These are phyloP conservation scores for Rotaria socialis DNA, from an alignment of 2,888 invertebrate species.

Conservation along the genomic window DNA sequence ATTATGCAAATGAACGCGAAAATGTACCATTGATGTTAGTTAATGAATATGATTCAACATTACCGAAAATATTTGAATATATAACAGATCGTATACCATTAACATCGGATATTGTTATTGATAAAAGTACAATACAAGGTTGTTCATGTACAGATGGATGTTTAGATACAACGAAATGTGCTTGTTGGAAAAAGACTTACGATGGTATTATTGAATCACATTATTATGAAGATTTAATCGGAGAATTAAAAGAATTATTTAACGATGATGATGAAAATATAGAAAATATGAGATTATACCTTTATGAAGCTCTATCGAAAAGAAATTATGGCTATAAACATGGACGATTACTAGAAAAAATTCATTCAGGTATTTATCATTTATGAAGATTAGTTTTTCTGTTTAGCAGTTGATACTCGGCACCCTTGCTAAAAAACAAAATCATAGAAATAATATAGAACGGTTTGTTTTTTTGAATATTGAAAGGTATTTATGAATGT, in stretches of 20 bases:
- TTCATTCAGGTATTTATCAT: neutral
- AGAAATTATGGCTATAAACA: slow-evolving; percentile 9
- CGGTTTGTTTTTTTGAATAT: no score
- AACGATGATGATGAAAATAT: neutral
- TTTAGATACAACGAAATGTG: slow-evolving; percentile 78
- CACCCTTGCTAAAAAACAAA: no score
- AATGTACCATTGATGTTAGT: slow-evolving; percentile 82
- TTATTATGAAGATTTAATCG: slow-evolving; percentile 36
- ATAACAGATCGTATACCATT: slow-evolving; percentile 78
- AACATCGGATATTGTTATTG: slow-evolving; percentile 63
- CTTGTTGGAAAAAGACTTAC: slow-evolving; percentile 81
- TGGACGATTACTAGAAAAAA: slow-evolving; percentile 27
- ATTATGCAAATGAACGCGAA: slow-evolving; percentile 77
- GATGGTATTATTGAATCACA: slow-evolving; percentile 65
- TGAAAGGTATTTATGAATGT: slow-evolving; percentile 77
- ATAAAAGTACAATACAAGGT: slow-evolving; percentile 78
- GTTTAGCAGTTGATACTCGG: no score
- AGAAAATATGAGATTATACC: neutral
- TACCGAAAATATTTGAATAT: slow-evolving; percentile 81
- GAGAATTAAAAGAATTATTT: neutral
- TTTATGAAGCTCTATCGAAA: neutral
- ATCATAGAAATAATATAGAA: no score
- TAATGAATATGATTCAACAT: slow-evolving; percentile 76
- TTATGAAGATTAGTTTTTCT: no score
- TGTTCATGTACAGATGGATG: slow-evolving; percentile 91